Base-by-base conservation (phyloP, 2,888 invertebrate genomes). In the Drosophila ezoana region DNA sequence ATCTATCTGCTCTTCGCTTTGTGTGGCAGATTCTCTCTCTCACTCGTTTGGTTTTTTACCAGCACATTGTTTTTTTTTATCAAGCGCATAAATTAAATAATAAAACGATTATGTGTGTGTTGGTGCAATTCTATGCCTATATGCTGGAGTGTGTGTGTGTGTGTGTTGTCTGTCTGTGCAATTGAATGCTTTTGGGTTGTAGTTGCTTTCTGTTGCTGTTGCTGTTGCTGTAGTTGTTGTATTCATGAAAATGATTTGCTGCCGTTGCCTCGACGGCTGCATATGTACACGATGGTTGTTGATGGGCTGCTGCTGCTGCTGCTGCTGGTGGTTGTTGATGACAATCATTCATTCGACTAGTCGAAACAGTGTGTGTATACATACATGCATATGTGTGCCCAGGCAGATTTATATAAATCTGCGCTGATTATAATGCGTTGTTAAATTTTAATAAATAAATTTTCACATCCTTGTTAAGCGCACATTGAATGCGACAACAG, bases 391-490 rank as follows among this genome's bases (percentile, higher is more conserved):
- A 87, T 66, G 75, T 60, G 72, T 51, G 35, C 49, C 32, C 20
- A 41, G 37, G 43, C 51, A n/a, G 64, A 66, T 62, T 63, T 79
- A 65, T 79, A 77, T 76, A 78, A 86, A 84, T 88, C 81, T 76
- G 77, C 74, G 81, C 90, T 88, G 90, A 89, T 89, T 90, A 89
- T 89, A 83, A 83, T 90, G 89, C 90, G 90, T 89, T 90, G 89
- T 81, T 89, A 83, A 89, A 90, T 89, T 83, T 87, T 89, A 86
- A 89, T 90, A 89, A 85, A 87, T 87, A 90, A 89, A 89, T 89
- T 87, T 90, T 83, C 85, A 89, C 88, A 89, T 89, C 88, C 88
- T 89, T 90, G 80, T 89, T 89, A 89, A 86, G 89, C 81, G 70
- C 79, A 49, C 66, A 74, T 75, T 81, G 71, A 74, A 62, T 62